phyloP scores from a whole-genome alignment of 2,797 vertebrate species.

The Lycodopsis pacificus region DNA sequence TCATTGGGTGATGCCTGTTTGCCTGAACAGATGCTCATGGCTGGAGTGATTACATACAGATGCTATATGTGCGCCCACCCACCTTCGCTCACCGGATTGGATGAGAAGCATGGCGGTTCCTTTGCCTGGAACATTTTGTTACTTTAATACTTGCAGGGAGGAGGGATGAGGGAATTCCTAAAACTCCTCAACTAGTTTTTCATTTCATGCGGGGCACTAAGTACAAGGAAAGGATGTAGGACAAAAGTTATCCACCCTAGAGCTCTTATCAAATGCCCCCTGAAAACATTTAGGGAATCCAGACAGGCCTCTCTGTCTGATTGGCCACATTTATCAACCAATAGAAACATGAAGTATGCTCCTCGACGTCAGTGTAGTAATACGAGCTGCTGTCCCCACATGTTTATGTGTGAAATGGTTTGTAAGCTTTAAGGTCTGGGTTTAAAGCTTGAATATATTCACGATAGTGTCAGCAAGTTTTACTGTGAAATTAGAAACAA shows the following conservation, averaged over 20 bases:
- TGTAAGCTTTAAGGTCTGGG: slow-evolving; percentile 3
- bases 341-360: slow-evolving; percentile 43
- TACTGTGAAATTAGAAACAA: background rate
- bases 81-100: slow-evolving; percentile 67
- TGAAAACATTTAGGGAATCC: slow-evolving; percentile 53
- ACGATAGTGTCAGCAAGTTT: background rate
- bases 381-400: slow-evolving; percentile 15
- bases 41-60: slow-evolving; percentile 69
- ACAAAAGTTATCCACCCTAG: slow-evolving; percentile 6
- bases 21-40: slow-evolving; percentile 13
- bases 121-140: slow-evolving; percentile 34
- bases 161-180: slow-evolving; percentile 39
- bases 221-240: slow-evolving; percentile 14
- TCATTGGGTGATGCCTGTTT: background rate
- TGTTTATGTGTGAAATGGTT: slow-evolving; percentile 7
- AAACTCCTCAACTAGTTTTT: slow-evolving; percentile 9
- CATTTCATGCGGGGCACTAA: slow-evolving; percentile 22
- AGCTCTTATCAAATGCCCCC: slow-evolving; percentile 18
- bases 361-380: slow-evolving; percentile 43
- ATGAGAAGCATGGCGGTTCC: slow-evolving; percentile 41
- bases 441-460: background rate
- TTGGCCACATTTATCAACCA: slow-evolving; percentile 64
- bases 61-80: slow-evolving; percentile 58
- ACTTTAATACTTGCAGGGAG: slow-evolving; percentile 35
- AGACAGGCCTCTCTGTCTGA: slow-evolving; percentile 55